Percentiles rank a stretch among this genome's conserved stretches.
Evolutionary conservation across 2,797 vertebrate genomes (phyloP).

Genomic region (Podargus strigoides): DNA sequence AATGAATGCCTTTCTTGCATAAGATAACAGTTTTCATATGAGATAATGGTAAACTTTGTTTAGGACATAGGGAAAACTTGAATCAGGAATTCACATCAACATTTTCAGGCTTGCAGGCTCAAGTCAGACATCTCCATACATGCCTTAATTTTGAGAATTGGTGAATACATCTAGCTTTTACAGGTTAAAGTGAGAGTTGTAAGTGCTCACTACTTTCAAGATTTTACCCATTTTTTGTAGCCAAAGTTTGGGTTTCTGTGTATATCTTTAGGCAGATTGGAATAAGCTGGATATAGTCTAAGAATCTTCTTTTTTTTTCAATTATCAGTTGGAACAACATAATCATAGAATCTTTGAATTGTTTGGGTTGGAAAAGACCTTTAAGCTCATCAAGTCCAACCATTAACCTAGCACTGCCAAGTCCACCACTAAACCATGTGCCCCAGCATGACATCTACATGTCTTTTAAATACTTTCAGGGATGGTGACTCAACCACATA

Average conservation of each 20-base stretch:
- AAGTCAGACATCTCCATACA: not conserved
- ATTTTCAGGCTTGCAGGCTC: not conserved
- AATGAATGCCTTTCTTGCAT: not conserved
- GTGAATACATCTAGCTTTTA: not conserved
- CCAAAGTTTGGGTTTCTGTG: not conserved
- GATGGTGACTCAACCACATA: too few species aligned
- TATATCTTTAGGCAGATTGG: not conserved
- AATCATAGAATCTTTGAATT: too few species aligned
- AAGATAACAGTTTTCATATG: not conserved
- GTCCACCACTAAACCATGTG: too few species aligned
- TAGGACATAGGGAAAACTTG: not conserved
- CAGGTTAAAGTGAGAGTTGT: not conserved
- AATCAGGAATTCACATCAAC: not conserved
- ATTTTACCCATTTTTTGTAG: not conserved
- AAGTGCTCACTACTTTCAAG: not conserved
- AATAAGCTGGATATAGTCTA: not conserved
- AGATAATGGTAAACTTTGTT: not conserved
- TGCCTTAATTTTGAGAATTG: not conserved
- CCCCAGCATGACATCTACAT: too few species aligned
- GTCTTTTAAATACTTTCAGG: too few species aligned
- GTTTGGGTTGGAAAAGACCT: too few species aligned
- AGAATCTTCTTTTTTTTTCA: not conserved
- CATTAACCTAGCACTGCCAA: too few species aligned
- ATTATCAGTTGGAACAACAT: not conserved
- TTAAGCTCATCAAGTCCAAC: too few species aligned